These are phyloP conservation scores for Drosophila vallismaia DNA, from an alignment of 2,888 invertebrate genomes.

Conservation along the genomic window DNA sequence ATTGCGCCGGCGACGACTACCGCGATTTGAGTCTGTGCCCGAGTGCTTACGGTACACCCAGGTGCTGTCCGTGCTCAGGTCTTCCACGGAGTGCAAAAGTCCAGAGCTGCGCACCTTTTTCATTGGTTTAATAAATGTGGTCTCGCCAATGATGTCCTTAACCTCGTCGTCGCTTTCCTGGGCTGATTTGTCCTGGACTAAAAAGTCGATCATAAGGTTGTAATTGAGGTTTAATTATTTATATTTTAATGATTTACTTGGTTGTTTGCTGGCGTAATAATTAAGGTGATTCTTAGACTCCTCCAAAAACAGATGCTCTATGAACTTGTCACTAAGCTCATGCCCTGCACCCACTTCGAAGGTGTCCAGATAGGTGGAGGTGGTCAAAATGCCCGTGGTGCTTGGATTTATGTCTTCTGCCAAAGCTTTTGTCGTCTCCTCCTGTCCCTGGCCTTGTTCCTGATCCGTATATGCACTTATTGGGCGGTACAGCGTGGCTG, in stretches of 20 bases:
- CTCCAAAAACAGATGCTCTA: conserved; percentile 83
- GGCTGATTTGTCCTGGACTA: conserved; percentile 73
- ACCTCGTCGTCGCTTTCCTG: conserved; percentile 85
- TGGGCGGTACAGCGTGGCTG: conserved; percentile 88
- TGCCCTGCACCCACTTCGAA: conserved; percentile 74
- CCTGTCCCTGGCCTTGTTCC: conserved; percentile 57
- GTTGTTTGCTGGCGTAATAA: conserved; percentile 80
- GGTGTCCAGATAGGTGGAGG: conserved; percentile 83
- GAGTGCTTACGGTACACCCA: conserved; percentile 88
- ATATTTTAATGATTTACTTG: conserved; percentile 38
- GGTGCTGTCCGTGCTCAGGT: conserved; percentile 90
- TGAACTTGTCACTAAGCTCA: conserved; percentile 82
- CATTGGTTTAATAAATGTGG: conserved; percentile 85
- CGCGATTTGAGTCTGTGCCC: conserved; percentile 83
- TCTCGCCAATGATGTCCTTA: conserved; percentile 86
- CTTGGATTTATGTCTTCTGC: conserved; percentile 79
- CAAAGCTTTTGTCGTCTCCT: conserved; percentile 65
- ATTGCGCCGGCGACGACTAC: conserved; percentile 82
- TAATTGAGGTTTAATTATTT: neutral
- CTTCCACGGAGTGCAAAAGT: conserved; percentile 90
- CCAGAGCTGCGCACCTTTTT: conserved; percentile 89
- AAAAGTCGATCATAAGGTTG: neutral
- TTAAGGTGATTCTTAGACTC: conserved; percentile 84
- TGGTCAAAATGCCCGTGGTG: conserved; percentile 82
- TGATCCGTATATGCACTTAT: conserved; percentile 80